Base-by-base conservation (phyloP, 2,113 vertebrate genomes). In the Vidua macroura region DNA sequence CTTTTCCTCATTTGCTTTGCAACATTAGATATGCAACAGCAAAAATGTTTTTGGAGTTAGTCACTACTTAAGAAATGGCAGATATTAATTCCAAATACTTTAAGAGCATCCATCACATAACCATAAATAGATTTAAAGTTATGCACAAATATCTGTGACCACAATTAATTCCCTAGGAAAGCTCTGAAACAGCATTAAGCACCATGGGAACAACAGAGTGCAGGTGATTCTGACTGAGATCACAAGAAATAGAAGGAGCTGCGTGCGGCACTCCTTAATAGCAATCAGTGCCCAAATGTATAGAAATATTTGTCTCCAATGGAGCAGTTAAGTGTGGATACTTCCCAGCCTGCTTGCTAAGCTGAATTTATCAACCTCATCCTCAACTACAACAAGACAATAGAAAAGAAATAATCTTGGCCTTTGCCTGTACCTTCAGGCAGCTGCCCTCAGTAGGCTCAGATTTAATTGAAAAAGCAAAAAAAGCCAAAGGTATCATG, bases 11-110 rank as follows among this genome's bases (percentile, higher is more conserved):
- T 96, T 97, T 95, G 72, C 90, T 95, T 76, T 90, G 69, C 88
- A 90, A 86, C 94, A 96, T 96, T 92, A 90, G 77, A 97, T 95
- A 76, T 70, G 66, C 72, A 96, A 96, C 78, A 93, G 84, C 64
- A 83, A 74, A 97, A 95, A 93, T 35, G 19, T 37, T 39, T 96
- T 89, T 78, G 48, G 93, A 94, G 83, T 95, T 93, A 94, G 79
- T 90, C 73, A 92, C 55, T 70, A 74, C 64, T 60, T 93, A 94
- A 53, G 62, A 95, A 97, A 83, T 48, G 76, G 52, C 79, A 88
- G 63, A 91, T 67, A 86, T 25, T 56, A 66, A 90, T 90, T 46
- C 52, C n/a, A 93, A 90, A 37, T 78, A 75, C 51, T 48, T 86
- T 91, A 88, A 95, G 24, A 97, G 21, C 49, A 91, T 52, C 81